These are phyloP conservation scores for Drosophila parthenogenetica DNA, from an alignment of 2,888 invertebrate genomes.

Conservation along the genomic window DNA sequence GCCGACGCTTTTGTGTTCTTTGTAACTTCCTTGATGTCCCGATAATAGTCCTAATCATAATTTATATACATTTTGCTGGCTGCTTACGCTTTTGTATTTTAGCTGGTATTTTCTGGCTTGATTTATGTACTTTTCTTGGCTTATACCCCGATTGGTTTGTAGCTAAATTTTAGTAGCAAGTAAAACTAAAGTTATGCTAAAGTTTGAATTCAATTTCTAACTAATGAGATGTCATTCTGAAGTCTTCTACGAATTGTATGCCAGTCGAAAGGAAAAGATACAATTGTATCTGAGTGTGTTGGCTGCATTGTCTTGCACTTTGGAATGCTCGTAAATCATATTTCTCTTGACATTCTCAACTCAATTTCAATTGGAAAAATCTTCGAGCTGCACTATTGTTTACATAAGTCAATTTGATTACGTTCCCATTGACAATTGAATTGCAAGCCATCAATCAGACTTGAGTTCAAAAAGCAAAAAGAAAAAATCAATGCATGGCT, in stretches of 20 bases:
- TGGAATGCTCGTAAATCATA: constrained; percentile 60
- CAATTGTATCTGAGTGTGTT: constrained; percentile 14
- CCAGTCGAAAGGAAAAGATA: constrained; percentile 6
- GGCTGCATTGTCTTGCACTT: constrained; percentile 20
- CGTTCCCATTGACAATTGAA: constrained; percentile 67
- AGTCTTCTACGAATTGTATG: background rate
- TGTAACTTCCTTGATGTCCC: constrained; percentile 49
- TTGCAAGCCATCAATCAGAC: constrained; percentile 71
- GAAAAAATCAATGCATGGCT: constrained; percentile 29
- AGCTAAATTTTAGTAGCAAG: constrained; percentile 41
- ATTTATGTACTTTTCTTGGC: constrained; percentile 52
- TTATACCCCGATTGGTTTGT: constrained; percentile 35
- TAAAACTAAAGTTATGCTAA: constrained; percentile 8
- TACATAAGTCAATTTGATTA: constrained; percentile 76
- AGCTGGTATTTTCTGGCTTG: constrained; percentile 33
- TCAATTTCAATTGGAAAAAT: constrained; percentile 55
- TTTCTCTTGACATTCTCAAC: constrained; percentile 74
- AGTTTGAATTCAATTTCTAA: constrained; percentile 20
- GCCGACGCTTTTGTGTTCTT: constrained; percentile 32
- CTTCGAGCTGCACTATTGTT: constrained; percentile 53
- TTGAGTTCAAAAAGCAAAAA: constrained; percentile 4
- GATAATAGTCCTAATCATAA: constrained; percentile 78
- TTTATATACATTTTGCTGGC: constrained; percentile 61
- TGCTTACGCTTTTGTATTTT: constrained; percentile 44
- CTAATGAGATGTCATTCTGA: constrained; percentile 14